Base-by-base conservation (phyloP, 2,888 invertebrate species). In the Platerodrilus igneus region DNA sequence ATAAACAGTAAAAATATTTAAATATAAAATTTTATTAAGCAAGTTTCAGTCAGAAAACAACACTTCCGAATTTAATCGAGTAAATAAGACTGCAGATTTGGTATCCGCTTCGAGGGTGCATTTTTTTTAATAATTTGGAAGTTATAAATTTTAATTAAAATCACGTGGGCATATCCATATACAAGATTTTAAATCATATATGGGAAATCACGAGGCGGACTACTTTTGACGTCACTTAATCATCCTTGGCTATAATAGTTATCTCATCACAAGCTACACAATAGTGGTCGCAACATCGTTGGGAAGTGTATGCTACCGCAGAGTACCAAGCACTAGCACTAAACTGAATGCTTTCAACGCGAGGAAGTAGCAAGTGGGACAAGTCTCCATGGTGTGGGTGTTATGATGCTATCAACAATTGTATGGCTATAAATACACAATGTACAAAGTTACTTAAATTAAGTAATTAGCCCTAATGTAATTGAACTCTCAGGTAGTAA, bases 241-340 rank as follows among this genome's bases (percentile, higher is more conserved):
- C n/a, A n/a, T n/a, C 53, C 53, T 53, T 53, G 53, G 43, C 49
- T n/a, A n/a, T n/a, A n/a, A n/a, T n/a, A n/a, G 44, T 51, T 53
- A 50, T 51, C 50, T 52, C 53, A 50, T 44, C 47, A 40, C 38
- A 33, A 46, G 38, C 37, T 48, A 41, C 33, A 42, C 38, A 33
- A 33, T 25, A 16, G 29, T 21, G 28, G 37, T 35, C 41, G 38
- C 45, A n/a, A n/a, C 37, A 45, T 30, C 44, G 19, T 30, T 45
- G 21, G 18, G 20, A 25, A 36, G 28, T 19, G 27, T 29, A 17
- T 20, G 25, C 19, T 15, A 25, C 25, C 23, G 25, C 19, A 23
- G 25, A 25, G 23, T 13, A 25, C 25, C 7, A 25, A n/a, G n/a
- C 14, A 16, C 27, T 17, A 26, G n/a, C 29, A 29, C 21, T n/a